Evolutionary conservation across 2,797 vertebrate genomes (phyloP), one percentile per base, ranked within the genome.

Genomic region (Pagetopsis macropterus): DNA sequence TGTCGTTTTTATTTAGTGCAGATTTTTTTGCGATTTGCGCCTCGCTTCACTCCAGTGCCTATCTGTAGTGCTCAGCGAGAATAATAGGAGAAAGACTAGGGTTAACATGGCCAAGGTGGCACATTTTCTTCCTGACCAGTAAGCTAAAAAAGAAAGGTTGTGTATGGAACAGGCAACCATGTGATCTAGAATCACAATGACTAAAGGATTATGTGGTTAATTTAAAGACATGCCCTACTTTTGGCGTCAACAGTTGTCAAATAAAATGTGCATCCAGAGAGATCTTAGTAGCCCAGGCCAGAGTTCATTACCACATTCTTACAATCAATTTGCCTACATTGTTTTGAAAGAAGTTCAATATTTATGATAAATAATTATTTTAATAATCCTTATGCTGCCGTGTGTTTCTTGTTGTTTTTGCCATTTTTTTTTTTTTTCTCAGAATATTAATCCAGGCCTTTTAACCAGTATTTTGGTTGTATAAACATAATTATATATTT

Each of bases 151-250:
- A 37, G 33, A 9, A 6, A 37, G 33, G 33, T 33, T 33, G 33
- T 33, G 33, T 37, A 37, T 37, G 33, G 33, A 37, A 37, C 33
- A 37, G 33, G 33, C 33, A 37, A 37, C 33, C 33, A 37, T 37
- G 33, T 37, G 6, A 37, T 37, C 7, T 9, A 37, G 33, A 37
- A 37, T 37, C 6, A 37, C 8, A 37, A 37, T 8, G 8, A 7
- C 33, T 37, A 37, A 37, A 37, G 33, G 33, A 59, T 5, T 66
- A 21, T 60, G 50, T 23, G 27, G 17, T 79, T 63, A 65, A 60
- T 61, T 15, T 19, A 44, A 65, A 43, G 17, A 5, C 45, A 50
- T 13, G 21, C 31, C 43, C 4, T 49, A 40, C 62, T 82, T 64
- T 68, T 23, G 66, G 51, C 2, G 16, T 65, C 45, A 23, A 49